Evolutionary conservation across 2,797 vertebrate genomes (phyloP), one percentile per base, ranked within the genome.

Genomic region (Mallotus villosus): DNA sequence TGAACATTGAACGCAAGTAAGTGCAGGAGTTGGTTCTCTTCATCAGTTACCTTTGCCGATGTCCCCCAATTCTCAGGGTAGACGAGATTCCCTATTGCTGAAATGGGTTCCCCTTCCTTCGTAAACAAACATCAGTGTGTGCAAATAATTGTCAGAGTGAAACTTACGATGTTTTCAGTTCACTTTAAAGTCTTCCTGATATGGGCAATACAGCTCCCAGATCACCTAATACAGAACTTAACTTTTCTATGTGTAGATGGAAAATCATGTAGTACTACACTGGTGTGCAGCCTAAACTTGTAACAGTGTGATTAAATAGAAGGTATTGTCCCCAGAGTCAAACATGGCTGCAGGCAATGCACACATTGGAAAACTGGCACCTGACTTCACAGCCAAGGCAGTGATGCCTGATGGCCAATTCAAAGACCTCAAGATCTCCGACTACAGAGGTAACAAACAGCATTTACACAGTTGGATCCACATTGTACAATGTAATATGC

Each of bases 371-470:
- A 92, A 96, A 77, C 93, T 90, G 83, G 97, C 97, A 68, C 98
- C 98, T 61, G 94, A 96, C 80, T 99, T 99, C 71, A 94, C 92
- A 58, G 95, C 97, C 58, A 97, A 93, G 29, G 97, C 97, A n/a
- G 95, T 99, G 84, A 98, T 99, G 96, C 96, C 97, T 53, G 94
- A 96, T 81, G 95, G 95, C 67, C 93, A 97, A 61, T 99, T 99
- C 85, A 91, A 94, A 80, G 97, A 99, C 68, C 80, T 98, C 74
- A 95, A 90, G 66, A 88, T 99, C 49, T 95, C 95, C 5, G 93
- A 95, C 80, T 99, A 97, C 81, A 97, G 60, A 97, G 98, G 97
- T 98, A 92, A 25, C 53, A 66, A 70, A 41, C 24, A 25, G 58
- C 58, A 21, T 24, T 60, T 27, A 55, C 17, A 55, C 51, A 55